Conservation (phyloP, 2,888 invertebrate species). For the Nebria brevicollis region DNA sequence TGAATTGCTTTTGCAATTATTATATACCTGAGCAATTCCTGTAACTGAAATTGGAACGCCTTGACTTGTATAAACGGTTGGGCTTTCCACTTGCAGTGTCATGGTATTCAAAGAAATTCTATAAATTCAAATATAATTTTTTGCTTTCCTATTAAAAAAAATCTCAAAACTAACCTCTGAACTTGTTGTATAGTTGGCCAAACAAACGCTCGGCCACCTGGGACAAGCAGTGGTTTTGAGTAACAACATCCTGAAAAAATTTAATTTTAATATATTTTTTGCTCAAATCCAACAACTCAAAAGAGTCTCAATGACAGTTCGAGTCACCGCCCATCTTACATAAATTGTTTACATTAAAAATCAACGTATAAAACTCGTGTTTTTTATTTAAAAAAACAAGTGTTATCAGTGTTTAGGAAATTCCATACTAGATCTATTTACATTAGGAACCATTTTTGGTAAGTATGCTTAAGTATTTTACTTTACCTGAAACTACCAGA, state of each 20-base stretch:
- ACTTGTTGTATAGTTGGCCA: constrained; percentile 87
- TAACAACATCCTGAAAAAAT: constrained; percentile 87
- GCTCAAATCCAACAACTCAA: constrained; percentile 13
- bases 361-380: background rate
- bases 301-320: background rate
- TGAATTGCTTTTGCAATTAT: background rate
- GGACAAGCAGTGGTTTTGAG: constrained; percentile 89
- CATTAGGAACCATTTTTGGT: constrained; percentile 1
- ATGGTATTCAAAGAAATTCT: constrained; percentile 97
- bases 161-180: constrained; percentile 23
- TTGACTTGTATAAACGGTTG: constrained; percentile 95
- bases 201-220: constrained; percentile 96
- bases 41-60: constrained; percentile 98
- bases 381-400: background rate
- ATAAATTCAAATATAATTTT: constrained; percentile 52
- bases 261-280: constrained; percentile 25
- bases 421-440: background rate
- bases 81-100: constrained; percentile 96
- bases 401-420: background rate
- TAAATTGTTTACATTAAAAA: background rate
- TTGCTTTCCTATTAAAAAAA: background rate
- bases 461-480: background rate
- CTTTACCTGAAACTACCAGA: constrained; percentile 89
- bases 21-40: constrained; percentile 91
- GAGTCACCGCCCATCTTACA: constrained; percentile 28